Evolutionary conservation across 2,113 vertebrate genomes (phyloP).

Genomic region (Hippolais icterina): DNA sequence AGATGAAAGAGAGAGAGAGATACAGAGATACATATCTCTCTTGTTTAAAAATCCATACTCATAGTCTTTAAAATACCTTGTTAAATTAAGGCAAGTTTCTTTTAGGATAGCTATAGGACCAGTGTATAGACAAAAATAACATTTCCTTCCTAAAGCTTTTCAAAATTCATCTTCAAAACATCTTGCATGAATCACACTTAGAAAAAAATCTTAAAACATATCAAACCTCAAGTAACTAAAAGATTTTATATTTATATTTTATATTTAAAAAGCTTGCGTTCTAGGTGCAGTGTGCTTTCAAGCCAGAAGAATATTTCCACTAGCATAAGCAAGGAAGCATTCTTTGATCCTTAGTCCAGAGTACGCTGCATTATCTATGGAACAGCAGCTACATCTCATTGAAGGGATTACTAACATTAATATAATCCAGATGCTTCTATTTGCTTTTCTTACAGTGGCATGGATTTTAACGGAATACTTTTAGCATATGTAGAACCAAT

Average conservation of each 20-base stretch:
- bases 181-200: not conserved
- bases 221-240: not conserved
- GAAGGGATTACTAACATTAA: not conserved
- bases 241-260: not conserved
- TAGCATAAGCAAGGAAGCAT: not conserved
- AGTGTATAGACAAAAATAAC: not conserved
- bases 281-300: not conserved
- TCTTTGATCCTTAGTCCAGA: not conserved
- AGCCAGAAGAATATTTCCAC: not conserved
- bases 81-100: not conserved
- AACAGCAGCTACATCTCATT: not conserved
- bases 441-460: not conserved
- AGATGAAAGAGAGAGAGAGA: not conserved
- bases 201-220: not conserved
- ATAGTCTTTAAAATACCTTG: not conserved
- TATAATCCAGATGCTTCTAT: not conserved
- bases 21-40: not conserved
- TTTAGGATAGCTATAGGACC: not conserved
- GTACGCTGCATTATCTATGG: not conserved
- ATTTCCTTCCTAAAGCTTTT: not conserved
- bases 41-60: not conserved
- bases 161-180: not conserved
- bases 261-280: not conserved
- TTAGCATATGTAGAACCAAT: not conserved
- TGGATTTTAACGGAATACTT: not conserved